phyloP scores from a whole-genome alignment of 2,888 invertebrate genomes.

The Polydrusus tereticollis region DNA sequence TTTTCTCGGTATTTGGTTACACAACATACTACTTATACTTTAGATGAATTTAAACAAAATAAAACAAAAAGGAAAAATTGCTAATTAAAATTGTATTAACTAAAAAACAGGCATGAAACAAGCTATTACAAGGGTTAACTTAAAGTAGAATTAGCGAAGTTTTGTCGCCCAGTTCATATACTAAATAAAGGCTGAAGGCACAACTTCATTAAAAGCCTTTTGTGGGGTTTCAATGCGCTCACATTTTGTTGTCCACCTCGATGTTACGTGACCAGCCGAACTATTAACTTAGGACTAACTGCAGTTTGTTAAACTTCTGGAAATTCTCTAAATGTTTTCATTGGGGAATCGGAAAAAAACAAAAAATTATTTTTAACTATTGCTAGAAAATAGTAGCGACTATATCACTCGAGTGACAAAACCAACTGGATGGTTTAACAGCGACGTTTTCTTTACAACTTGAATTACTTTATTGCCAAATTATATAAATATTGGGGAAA shows the following conservation, averaged over 20 bases:
- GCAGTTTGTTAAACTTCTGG: not conserved
- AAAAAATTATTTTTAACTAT: not conserved
- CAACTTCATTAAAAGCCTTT: conserved; percentile 17
- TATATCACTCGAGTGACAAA: too few species aligned
- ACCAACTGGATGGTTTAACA: too few species aligned
- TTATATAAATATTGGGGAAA: too few species aligned
- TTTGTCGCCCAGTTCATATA: conserved; percentile 12
- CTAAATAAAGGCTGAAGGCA: conserved; percentile 2
- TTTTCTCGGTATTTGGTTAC: too few species aligned
- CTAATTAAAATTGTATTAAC: not conserved
- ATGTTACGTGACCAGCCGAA: conserved; percentile 24
- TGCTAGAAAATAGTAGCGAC: not conserved
- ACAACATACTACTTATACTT: too few species aligned
- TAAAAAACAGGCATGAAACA: not conserved
- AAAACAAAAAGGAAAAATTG: too few species aligned
- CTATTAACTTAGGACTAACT: conserved; percentile 28
- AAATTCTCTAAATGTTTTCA: not conserved
- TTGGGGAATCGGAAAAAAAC: not conserved
- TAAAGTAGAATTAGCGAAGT: conserved; percentile 6
- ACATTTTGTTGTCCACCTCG: conserved; percentile 29
- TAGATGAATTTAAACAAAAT: too few species aligned
- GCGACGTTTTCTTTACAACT: too few species aligned
- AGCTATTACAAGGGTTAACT: not conserved
- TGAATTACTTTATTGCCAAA: too few species aligned
- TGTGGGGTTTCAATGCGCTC: conserved; percentile 27